phyloP scores from a whole-genome alignment of 2,888 invertebrate genomes.

The Nephrotoma appendiculata region DNA sequence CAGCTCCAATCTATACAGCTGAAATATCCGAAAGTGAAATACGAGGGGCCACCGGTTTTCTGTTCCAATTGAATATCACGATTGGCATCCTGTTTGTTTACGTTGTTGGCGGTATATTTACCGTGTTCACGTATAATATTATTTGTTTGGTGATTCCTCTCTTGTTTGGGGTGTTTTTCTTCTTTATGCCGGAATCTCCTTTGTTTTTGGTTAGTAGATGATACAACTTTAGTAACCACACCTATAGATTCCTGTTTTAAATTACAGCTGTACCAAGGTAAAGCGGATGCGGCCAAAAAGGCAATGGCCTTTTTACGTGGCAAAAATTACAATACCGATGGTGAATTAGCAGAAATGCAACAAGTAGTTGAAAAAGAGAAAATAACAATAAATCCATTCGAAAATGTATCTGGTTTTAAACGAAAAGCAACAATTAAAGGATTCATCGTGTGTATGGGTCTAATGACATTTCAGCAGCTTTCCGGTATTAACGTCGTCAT shows the following conservation, averaged over 20 bases:
- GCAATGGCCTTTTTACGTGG: conserved; percentile 65
- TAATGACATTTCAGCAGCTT: conserved; percentile 73
- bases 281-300: conserved; percentile 47
- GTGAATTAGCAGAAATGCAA: conserved; percentile 48
- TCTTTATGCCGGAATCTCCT: conserved; percentile 71
- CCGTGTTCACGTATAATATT: conserved; percentile 24
- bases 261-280: conserved; percentile 35
- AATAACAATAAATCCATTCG: conserved; percentile 36
- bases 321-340: conserved; percentile 45
- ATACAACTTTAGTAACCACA: conserved; percentile 15
- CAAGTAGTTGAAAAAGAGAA: conserved; percentile 19
- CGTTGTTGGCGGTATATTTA: conserved; percentile 34
- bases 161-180: conserved; percentile 46
- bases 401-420: conserved; percentile 40
- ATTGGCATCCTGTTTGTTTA: conserved; percentile 61
- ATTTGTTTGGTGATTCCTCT: conserved; percentile 34
- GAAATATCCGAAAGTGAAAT: conserved; percentile 68
- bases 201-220: conserved; percentile 36
- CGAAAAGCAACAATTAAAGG: conserved; percentile 47
- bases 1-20: conserved; percentile 59
- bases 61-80: conserved; percentile 65
- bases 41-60: conserved; percentile 62
- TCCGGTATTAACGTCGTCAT: conserved; percentile 63
- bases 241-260: not conserved
- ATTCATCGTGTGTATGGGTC: conserved; percentile 46